Conservation (phyloP, 1,140 invertebrate genomes). For the Eriocheir sinensis region DNA sequence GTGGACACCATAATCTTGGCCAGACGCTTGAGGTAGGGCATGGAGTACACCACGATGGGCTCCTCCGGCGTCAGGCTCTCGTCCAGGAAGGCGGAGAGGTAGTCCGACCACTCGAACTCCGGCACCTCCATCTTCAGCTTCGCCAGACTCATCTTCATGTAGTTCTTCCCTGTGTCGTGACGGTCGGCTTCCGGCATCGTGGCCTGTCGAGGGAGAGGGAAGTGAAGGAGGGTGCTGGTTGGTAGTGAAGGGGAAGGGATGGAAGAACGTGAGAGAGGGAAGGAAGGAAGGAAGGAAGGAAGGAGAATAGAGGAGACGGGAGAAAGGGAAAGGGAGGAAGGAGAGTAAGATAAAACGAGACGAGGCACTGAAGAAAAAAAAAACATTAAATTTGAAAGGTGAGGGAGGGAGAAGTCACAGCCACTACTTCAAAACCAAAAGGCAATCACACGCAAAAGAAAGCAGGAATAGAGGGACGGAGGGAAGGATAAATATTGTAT, state of each 20-base stretch:
- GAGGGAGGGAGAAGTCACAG: too few relatives aligned
- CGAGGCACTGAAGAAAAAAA: too few relatives aligned
- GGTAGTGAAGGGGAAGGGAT: neutral
- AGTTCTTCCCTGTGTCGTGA: slow-evolving; percentile 91
- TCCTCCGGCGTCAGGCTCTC: slow-evolving; percentile 87
- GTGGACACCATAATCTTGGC: slow-evolving; percentile 87
- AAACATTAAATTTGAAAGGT: too few relatives aligned
- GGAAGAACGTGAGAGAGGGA: neutral
- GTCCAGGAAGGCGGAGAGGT: slow-evolving; percentile 88
- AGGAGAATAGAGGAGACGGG: too few relatives aligned
- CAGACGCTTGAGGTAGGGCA: slow-evolving; percentile 90
- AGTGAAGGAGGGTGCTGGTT: neutral
- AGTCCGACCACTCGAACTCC: slow-evolving; percentile 90
- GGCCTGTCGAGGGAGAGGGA: slow-evolving; percentile 83
- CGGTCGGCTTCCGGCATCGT: slow-evolving; percentile 90
- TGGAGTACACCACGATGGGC: slow-evolving; percentile 90
- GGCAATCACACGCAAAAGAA: too few relatives aligned
- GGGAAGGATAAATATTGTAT: too few relatives aligned
- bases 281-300: neutral
- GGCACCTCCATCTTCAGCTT: slow-evolving; percentile 87
- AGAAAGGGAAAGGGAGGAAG: too few relatives aligned
- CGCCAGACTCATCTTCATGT: slow-evolving; percentile 87
- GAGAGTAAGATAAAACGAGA: too few relatives aligned
- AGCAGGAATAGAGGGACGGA: too few relatives aligned
- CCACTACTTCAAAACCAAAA: too few relatives aligned